These are phyloP conservation scores for Cryptomyrus ogoouensis DNA, from an alignment of 2,113 vertebrate genomes.

Conservation along the genomic window DNA sequence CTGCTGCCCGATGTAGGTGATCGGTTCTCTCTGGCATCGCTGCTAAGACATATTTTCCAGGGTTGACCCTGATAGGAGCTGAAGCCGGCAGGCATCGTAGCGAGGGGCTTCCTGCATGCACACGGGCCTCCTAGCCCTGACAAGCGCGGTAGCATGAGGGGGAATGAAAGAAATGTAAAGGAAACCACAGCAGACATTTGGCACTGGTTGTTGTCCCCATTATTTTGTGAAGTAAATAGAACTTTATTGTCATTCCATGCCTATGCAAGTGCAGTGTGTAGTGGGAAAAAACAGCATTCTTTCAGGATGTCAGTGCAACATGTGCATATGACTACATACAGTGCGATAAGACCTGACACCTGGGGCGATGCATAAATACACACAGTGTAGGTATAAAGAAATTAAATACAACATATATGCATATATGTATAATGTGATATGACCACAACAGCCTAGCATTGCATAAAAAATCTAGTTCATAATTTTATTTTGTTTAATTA, in stretches of 20 bases:
- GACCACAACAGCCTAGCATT: background rate
- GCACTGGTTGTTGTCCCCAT: background rate
- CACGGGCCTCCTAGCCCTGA: background rate
- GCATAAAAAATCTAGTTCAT: background rate
- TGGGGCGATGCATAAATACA: background rate
- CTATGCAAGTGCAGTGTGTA: background rate
- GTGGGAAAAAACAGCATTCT: background rate
- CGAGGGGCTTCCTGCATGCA: background rate
- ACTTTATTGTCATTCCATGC: background rate
- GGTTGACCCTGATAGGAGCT: background rate
- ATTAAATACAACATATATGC: background rate
- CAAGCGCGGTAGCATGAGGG: background rate
- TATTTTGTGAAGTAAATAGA: background rate
- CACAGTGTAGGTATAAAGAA: background rate
- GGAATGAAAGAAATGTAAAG: background rate
- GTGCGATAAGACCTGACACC: background rate
- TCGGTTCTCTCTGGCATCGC: background rate
- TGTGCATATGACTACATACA: background rate
- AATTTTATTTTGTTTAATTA: background rate
- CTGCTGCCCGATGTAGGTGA: background rate
- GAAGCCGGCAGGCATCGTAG: background rate
- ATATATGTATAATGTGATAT: background rate
- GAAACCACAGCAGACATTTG: background rate
- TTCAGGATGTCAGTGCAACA: background rate
- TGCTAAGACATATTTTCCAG: background rate